Evolutionary conservation across 2,113 vertebrate genomes (phyloP).

Genomic region (Aplodontia rufa): DNA sequence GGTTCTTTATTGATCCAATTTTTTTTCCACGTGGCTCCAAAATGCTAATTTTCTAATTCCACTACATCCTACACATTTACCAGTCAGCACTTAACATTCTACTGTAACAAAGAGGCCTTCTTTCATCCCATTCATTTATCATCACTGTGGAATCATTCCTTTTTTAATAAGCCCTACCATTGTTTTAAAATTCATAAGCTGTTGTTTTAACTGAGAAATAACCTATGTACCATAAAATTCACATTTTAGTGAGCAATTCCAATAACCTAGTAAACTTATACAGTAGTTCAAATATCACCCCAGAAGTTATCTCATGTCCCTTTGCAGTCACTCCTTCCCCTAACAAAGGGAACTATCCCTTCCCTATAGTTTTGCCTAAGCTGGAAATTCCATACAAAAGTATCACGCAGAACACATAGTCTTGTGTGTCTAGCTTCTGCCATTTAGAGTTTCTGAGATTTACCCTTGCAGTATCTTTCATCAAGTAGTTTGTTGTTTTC

Average conservation of each 20-base stretch:
- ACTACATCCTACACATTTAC: not conserved
- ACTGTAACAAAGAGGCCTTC: not conserved
- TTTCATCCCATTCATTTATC: slow-evolving; percentile 7
- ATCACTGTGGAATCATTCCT: not conserved
- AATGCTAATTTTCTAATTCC: slow-evolving; percentile 16
- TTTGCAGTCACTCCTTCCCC: not conserved
- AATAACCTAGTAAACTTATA: not conserved
- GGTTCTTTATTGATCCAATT: not conserved
- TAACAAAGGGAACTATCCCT: not conserved
- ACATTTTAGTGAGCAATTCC: not conserved
- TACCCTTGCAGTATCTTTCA: not conserved
- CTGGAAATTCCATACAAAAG: not conserved
- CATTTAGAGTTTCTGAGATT: not conserved
- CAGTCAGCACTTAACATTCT: not conserved
- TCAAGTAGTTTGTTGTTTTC: not conserved
- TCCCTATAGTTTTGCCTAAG: not conserved
- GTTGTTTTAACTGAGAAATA: not conserved
- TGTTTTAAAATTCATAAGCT: not conserved
- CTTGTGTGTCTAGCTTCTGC: not conserved
- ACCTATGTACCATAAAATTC: slow-evolving; percentile 7
- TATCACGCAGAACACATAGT: not conserved
- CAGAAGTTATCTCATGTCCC: not conserved
- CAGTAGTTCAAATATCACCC: not conserved
- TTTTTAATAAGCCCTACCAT: not conserved
- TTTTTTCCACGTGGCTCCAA: not conserved